These are phyloP conservation scores for Cephus pulcher DNA, from an alignment of 2,888 invertebrate genomes.

Conservation along the genomic window DNA sequence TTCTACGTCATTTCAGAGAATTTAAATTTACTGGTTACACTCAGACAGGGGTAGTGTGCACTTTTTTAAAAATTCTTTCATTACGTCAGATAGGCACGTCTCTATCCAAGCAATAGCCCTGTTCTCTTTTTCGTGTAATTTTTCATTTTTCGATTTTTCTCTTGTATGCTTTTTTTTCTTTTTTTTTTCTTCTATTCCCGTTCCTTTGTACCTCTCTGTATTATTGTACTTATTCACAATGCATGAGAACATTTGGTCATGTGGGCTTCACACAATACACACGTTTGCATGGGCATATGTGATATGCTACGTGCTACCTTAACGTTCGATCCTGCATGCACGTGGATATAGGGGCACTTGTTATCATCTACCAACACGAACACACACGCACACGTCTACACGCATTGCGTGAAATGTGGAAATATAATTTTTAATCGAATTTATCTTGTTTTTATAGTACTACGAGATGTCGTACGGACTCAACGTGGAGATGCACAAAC, in stretches of 20 bases:
- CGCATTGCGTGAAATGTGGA: no score
- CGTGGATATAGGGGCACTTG: background rate
- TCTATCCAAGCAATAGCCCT: no score
- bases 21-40: no score
- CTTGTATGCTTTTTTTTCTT: background rate
- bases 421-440: slow-evolving; percentile 2
- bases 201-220: background rate
- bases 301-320: background rate
- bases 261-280: background rate
- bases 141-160: no score
- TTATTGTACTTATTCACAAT: background rate
- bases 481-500: slow-evolving; percentile 98
- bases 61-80: no score
- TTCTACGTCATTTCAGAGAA: no score
- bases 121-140: no score
- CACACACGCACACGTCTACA: no score
- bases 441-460: slow-evolving; percentile 79
- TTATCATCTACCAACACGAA: background rate
- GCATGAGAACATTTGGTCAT: no score
- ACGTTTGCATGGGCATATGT: slow-evolving; percentile 11
- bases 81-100: no score
- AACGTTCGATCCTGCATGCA: background rate
- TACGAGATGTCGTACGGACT: slow-evolving; percentile 98
- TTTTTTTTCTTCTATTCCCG: slow-evolving; percentile 7
- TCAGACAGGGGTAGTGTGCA: no score